Base-by-base conservation (phyloP, 2,888 invertebrate species). In the Apotomis capreana region DNA sequence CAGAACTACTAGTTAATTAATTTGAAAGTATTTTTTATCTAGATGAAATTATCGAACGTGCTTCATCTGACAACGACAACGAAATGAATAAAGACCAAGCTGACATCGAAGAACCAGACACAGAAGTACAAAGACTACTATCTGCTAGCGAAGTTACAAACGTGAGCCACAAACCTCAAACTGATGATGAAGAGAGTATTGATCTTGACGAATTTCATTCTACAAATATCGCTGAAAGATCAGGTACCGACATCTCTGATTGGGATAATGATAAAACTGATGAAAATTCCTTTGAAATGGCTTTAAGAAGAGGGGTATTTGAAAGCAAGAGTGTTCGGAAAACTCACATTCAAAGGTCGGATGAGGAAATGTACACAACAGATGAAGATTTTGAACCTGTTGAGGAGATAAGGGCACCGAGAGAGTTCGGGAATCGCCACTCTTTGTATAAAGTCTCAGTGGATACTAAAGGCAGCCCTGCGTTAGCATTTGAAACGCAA, bases 291-390 rank as follows among this genome's bases (percentile, higher is more conserved):
- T 60, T 70, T 15, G 70, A 61, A 46, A 40, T 64, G 46, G 64
- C 70, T 10, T n/a, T 70, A 37, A 65, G 40, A 26, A 65, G 37
- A 61, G 65, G 70, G 4, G 10, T 40, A 15, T 70, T 70, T 49
- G 46, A 60, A n/a, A 60, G 60, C 0, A 67, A 61, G 55, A 58
- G 57, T 36, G 55, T 12, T 3, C 55, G 55, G 13, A 61, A 57
- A 26, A 13, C 40, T 40, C 1, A 5, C 4, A 2, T 10, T 15
- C 3, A 5, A 13, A 70, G 52, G 44, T 44, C 70, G 4, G 52
- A 52, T 49, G 49, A 55, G 46, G 60, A 60, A 5, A 15, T 36
- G 26, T 13, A 37, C 5, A 37, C 26, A 6, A 51, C 15, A 3
- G 37, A 58, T 49, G 51, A 64, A 46, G 57, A 58, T 1, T 37